Conservation (phyloP, 2,888 invertebrate species). For the Pyrgus malvae region DNA sequence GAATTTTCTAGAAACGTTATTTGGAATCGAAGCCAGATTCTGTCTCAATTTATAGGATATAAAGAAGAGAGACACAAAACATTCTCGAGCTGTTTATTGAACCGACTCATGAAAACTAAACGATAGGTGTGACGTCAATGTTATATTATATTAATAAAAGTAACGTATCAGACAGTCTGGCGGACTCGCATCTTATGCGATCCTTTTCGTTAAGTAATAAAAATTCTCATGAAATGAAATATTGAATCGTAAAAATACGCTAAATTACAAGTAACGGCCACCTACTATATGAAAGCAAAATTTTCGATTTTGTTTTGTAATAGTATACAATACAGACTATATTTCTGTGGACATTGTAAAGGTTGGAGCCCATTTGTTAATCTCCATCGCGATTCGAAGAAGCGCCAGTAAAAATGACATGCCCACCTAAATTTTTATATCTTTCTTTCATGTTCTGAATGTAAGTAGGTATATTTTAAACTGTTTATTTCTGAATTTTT, state of each 20-base stretch:
- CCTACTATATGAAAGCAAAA: neutral
- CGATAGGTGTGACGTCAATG: slow-evolving; percentile 45
- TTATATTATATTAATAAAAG: slow-evolving; percentile 42
- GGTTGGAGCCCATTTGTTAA: neutral
- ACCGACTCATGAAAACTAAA: slow-evolving; percentile 26
- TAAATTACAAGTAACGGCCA: neutral
- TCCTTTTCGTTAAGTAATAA: slow-evolving; percentile 28
- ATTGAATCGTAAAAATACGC: slow-evolving; percentile 27
- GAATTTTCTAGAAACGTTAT: slow-evolving; percentile 8
- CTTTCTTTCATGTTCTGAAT: slow-evolving; percentile 11
- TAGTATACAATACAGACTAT: neutral
- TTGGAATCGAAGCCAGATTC: slow-evolving; percentile 1
- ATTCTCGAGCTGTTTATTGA: slow-evolving; percentile 5
- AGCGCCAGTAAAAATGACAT: slow-evolving; percentile 7
- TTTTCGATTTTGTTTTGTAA: neutral
- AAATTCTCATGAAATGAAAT: slow-evolving; percentile 30
- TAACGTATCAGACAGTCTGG: slow-evolving; percentile 34
- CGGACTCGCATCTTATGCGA: slow-evolving; percentile 21
- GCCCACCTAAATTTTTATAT: slow-evolving; percentile 11
- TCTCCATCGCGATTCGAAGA: neutral
- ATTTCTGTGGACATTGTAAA: neutral
- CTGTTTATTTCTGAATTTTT: neutral
- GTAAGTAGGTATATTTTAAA: neutral
- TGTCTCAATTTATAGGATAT: neutral
- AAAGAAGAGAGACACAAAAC: slow-evolving; percentile 7